Evolutionary conservation across 2,797 vertebrate species (phyloP).

Genomic region (Anomalospiza imberbis): DNA sequence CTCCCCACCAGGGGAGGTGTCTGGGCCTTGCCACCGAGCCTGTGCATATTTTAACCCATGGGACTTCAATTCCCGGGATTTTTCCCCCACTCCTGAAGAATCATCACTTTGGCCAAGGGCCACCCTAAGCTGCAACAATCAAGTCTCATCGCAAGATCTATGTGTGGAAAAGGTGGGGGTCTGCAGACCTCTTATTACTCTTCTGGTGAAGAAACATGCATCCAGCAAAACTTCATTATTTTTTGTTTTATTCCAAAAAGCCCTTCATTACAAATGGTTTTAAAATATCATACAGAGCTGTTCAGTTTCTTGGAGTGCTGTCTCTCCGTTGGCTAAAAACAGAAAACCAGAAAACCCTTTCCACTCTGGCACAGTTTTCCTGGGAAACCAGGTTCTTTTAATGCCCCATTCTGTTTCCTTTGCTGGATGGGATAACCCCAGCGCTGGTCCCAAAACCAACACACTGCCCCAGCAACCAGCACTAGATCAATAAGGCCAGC

Average conservation of each 20-base stretch:
- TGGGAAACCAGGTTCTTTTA: neutral
- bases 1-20: too few species aligned
- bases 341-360: neutral
- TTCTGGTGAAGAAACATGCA: neutral
- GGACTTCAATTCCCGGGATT: neutral
- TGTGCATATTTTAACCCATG: neutral
- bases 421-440: neutral
- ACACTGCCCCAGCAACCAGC: neutral
- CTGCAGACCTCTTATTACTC: neutral
- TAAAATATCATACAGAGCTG: neutral
- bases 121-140: neutral
- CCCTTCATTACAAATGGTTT: neutral
- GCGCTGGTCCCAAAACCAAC: neutral
- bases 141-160: accelerated
- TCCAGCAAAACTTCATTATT: neutral
- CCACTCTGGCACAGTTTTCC: neutral
- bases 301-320: neutral
- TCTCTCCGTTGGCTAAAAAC: neutral
- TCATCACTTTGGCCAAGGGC: neutral
- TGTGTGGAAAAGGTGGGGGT: accelerated
- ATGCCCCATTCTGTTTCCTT: neutral
- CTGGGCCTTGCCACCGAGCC: neutral
- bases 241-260: constrained; percentile 40
- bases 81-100: neutral
- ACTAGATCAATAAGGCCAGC: neutral